Percentiles rank a stretch among this genome's conserved stretches.
Evolutionary conservation across 2,888 invertebrate genomes (phyloP).

Genomic region (Vesta saturnalis): DNA sequence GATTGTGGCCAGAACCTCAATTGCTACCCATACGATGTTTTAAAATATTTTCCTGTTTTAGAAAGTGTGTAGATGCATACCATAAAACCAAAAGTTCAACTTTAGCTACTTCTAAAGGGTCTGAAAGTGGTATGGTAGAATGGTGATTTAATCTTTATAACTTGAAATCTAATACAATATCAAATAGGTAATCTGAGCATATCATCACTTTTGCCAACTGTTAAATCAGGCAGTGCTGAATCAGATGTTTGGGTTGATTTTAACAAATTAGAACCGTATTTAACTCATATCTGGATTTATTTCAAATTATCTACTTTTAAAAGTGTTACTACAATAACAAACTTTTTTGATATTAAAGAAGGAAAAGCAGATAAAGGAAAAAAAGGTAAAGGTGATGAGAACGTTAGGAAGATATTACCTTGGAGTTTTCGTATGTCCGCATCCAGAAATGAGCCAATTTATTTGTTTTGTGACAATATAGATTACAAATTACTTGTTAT

Average conservation of each 20-base stretch:
- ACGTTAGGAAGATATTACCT: constrained; percentile 38
- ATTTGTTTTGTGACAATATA: constrained; percentile 54
- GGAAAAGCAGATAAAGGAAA: constrained; percentile 27
- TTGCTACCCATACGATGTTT: constrained; percentile 50
- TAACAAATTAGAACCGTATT: constrained; percentile 45
- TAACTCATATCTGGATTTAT: constrained; percentile 50
- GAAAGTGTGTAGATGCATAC: constrained; percentile 39
- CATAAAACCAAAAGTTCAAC: no score
- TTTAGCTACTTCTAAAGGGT: no score
- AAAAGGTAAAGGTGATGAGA: constrained; percentile 25
- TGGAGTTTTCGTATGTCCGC: constrained; percentile 40
- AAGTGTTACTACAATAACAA: constrained; percentile 47
- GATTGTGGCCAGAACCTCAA: constrained; percentile 50
- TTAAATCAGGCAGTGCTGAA: constrained; percentile 35
- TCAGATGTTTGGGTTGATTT: constrained; percentile 55
- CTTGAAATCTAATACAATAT: neutral
- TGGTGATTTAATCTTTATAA: neutral
- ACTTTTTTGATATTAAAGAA: constrained; percentile 39
- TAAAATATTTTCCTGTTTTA: constrained; percentile 52
- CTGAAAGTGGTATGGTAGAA: constrained; percentile 28
- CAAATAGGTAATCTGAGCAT: no score
- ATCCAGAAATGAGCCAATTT: constrained; percentile 54
- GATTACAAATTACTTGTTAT: constrained; percentile 52
- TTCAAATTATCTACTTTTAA: constrained; percentile 53
- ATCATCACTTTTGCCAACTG: no score